Evolutionary conservation across 2,113 vertebrate genomes (phyloP).

Genomic region (Sitta europaea): DNA sequence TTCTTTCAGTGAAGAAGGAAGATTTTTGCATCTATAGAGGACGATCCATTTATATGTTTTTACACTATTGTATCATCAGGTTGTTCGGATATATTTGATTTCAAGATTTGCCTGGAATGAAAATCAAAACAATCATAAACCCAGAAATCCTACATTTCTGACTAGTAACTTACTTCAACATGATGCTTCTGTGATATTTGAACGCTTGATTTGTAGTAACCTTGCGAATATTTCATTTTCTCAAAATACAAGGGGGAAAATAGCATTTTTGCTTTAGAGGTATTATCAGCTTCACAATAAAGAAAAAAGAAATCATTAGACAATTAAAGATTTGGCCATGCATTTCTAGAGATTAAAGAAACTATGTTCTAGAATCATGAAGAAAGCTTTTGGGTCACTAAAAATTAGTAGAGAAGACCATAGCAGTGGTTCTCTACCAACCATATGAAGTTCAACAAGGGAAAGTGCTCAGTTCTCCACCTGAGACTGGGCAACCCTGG

Average conservation of each 20-base stretch:
- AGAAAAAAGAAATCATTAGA: neutral
- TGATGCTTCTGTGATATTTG: neutral
- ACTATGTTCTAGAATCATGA: neutral
- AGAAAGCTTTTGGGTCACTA: neutral
- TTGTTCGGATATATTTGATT: neutral
- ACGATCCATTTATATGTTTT: neutral
- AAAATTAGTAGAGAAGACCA: neutral
- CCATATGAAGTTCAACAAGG: neutral
- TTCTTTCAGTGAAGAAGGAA: neutral
- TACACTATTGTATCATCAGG: neutral
- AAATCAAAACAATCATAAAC: neutral
- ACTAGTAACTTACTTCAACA: neutral
- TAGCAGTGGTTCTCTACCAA: neutral
- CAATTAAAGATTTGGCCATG: neutral
- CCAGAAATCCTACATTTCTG: neutral
- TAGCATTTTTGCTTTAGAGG: neutral
- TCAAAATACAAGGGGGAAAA: neutral
- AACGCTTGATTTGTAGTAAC: neutral
- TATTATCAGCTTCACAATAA: neutral
- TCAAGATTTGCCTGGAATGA: neutral
- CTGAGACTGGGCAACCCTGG: no score
- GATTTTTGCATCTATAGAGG: neutral
- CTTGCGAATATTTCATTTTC: neutral
- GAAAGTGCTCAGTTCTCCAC: neutral
- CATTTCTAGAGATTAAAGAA: neutral